Base-by-base conservation (phyloP, 2,888 invertebrate species). In the Campopleginae sp. region DNA sequence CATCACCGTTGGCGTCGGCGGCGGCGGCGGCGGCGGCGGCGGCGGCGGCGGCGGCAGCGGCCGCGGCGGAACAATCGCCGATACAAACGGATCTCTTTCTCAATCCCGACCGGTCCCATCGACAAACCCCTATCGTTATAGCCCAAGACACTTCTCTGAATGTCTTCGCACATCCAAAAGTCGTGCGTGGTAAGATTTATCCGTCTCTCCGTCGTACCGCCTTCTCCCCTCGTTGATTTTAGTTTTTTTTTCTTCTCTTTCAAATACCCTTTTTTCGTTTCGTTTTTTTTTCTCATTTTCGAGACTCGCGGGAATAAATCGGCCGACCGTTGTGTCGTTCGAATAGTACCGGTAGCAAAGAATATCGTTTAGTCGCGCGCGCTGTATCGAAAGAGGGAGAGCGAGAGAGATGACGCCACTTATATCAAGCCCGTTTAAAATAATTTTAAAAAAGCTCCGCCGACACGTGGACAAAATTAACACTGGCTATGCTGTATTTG, bases 81-180 rank as follows among this genome's bases (percentile, higher is more conserved):
- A 72, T 51, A 88, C 87, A 85, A 86, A 88, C 86, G 85, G 84
- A 83, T 80, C 80, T 86, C 88, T n/a, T 66, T 38, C 51, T 48
- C 51, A 51, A 10, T n/a, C 23, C 86, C 86, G 87, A 87, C 87
- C 88, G 46, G 48, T 72, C 89, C 87, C 88, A 84, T 88, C 88
- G 89, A 89, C 88, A 87, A 90, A 89, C 88, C 88, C 89, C 87
- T 88, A 89, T 90, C 88, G 89, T 87, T 89, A 89, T 90, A 90
- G 91, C 91, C 87, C 88, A 89, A 90, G 91, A 91, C 89, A 91
- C 89, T 88, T 87, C 91, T 92, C 92, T 92, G 93, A 93, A 93
- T 93, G 93, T 93, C 92, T 93, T 92, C 92, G 89, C 92, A 92
- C 92, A 92, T 92, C 90, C 92, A 92, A 90, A 93, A 93, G 91